Evolutionary conservation across 1,140 invertebrate species (phyloP), one percentile per base, ranked within the genome.

Genomic region (Cydia pomonella): DNA sequence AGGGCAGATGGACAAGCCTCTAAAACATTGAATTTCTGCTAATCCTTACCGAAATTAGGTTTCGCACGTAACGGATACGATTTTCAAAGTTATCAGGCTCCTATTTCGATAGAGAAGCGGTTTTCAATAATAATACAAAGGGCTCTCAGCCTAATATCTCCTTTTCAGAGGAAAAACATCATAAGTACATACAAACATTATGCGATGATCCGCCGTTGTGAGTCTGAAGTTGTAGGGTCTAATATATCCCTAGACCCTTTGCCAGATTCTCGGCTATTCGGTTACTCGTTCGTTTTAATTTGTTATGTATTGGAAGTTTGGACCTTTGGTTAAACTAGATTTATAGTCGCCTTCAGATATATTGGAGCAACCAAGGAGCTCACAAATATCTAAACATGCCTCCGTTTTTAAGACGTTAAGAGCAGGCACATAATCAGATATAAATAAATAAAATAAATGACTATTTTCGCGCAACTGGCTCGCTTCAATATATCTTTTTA

Each of bases 61-160:
- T 69, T 69, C 64, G n/a, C 29, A 33, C 64, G 64, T 69, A 69
- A 69, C 64, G 27, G 64, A 69, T 69, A 69, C 64, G 64, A 33
- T 69, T 69, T 33, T 41, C 64, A 21, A 69, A 69, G 64, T 69
- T 69, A 33, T 33, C 64, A 69, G n/a, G 29, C 64, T 69, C 29
- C 64, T 6, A 38, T 69, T 69, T 69, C 64, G 53, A 38, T 10
- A 29, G 29, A 33, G 29, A 64, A 69, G 27, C 33, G 64, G 64
- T 69, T 69, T 69, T 69, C 64, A 69, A 69, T 69, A 69, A 69
- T 69, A 69, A 59, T 59, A 23, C 53, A 59, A 50, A 59, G 53
- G 53, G 53, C 21, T 10, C 53, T 59, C 7, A 59, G 53, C 53
- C 10, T 59, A 59, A 59, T 23, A 59, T 59, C 53, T 23, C 9